Percentiles rank a stretch among this genome's conserved stretches.
phyloP scores from a whole-genome alignment of 2,888 invertebrate genomes.

The Nomada fabriciana region DNA sequence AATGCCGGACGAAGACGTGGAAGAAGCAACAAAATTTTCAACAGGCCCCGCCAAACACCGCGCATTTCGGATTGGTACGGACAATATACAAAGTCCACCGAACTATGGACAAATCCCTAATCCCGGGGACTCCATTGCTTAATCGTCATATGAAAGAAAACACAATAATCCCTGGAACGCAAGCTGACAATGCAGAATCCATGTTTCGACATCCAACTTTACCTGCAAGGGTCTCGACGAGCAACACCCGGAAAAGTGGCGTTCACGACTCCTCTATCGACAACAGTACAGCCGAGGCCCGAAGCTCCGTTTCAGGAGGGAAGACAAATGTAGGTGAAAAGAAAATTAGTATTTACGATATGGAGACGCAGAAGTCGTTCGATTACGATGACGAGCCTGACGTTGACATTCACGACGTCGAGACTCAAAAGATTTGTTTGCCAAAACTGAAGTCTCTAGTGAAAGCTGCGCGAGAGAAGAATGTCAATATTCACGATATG shows the following conservation, averaged over 20 bases:
- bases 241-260: background rate
- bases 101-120: conserved; percentile 23
- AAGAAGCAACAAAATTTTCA: no score
- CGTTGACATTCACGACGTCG: conserved; percentile 58
- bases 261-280: background rate
- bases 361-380: conserved; percentile 61
- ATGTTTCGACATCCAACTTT: conserved; percentile 46
- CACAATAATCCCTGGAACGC: conserved; percentile 38
- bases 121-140: conserved; percentile 66
- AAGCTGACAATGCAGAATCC: conserved; percentile 1
- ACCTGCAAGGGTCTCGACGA: conserved; percentile 8
- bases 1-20: no score
- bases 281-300: conserved; percentile 14
- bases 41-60: no score
- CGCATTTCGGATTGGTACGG: conserved; percentile 76
- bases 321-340: conserved; percentile 21
- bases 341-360: conserved; percentile 53
- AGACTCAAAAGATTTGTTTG: conserved; percentile 55
- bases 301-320: background rate
- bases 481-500: conserved; percentile 47
- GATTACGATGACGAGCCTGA: background rate
- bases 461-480: background rate
- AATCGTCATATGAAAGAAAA: background rate
- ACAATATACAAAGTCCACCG: conserved; percentile 66
- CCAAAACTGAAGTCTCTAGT: background rate